Evolutionary conservation across 2,888 invertebrate genomes (phyloP), one percentile per base, ranked within the genome.

Genomic region (Spialia ferax): DNA sequence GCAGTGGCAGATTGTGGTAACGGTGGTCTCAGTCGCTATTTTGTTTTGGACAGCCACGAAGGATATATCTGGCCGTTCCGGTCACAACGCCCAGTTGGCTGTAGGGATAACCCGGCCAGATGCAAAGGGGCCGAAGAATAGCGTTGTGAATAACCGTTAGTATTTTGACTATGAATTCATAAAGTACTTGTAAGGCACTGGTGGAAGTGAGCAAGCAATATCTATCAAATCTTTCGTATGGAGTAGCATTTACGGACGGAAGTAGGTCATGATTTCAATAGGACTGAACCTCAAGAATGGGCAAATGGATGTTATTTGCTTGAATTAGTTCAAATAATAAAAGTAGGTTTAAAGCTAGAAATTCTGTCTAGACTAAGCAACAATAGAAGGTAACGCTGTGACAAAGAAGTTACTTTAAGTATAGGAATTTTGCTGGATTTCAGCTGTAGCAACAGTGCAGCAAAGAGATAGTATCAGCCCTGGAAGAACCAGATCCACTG

Each of bases 31-130:
- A 82, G 82, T 87, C 80, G 84, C 79, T 83, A 74, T 85, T 89
- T 86, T 89, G 77, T 88, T 87, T 87, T 88, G 88, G 86, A 87
- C 85, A 89, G 89, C 88, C 72, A 75, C 76, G 69, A 86, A 79
- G 81, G 75, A 69, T 67, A 45, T 64, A 38, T 38, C 48, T 55
- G 55, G 23, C 11, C 59, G 11, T 6, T 23, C 26, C 0, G 54
- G n/a, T 8, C 29, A 8, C 22, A 65, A 38, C 22, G 2, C 55
- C 10, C 56, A 48, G 18, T 35, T 56, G 57, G 5, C 35, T 13
- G 13, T n/a, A 26, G 54, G 22, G 22, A 7, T 26, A 8, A 11
- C n/a, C 13, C 26, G 26, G 26, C 8, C 26, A 26, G 54, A 54
- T 15, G n/a, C 5, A 7, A 26, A 11, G 6, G 22, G 26, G 20